Conservation (phyloP, 2,113 vertebrate genomes). For the Falcunculus frontatus region DNA sequence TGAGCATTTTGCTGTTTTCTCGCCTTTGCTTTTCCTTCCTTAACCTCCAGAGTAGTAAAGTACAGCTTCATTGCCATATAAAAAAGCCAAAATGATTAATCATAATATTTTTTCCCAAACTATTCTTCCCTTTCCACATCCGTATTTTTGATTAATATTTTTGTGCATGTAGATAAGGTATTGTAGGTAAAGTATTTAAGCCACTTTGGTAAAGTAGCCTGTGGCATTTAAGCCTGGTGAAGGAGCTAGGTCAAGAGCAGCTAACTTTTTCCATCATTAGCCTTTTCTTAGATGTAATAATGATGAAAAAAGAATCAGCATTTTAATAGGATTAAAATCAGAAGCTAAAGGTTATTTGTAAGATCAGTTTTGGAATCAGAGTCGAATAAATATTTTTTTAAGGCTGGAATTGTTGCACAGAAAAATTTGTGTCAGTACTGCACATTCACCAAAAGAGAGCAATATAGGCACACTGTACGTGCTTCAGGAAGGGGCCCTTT, state of each 20-base stretch:
- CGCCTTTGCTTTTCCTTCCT: not conserved
- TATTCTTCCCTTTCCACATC: not conserved
- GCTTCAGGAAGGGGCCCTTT: conserved; percentile 32
- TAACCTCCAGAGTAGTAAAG: not conserved
- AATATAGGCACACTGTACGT: conserved; percentile 40
- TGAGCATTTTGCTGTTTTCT: not conserved
- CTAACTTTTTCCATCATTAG: not conserved
- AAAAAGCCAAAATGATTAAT: not conserved
- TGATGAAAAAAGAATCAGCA: not conserved
- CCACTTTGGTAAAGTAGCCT: not conserved
- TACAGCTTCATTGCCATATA: not conserved
- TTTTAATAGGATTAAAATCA: conserved; percentile 36
- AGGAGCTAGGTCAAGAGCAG: not conserved
- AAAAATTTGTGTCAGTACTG: conserved; percentile 58
- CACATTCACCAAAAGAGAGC: conserved; percentile 76
- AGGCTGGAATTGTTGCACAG: not conserved
- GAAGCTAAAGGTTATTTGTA: conserved; percentile 40
- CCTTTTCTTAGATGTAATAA: not conserved
- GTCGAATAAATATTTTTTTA: conserved; percentile 31
- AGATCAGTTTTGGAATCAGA: conserved; percentile 43
- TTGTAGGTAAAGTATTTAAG: not conserved
- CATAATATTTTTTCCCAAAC: not conserved
- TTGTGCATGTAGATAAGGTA: not conserved
- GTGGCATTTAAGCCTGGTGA: not conserved
- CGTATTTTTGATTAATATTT: not conserved